Percentiles rank a stretch among this genome's conserved stretches.
phyloP scores from a whole-genome alignment of 2,113 vertebrate genomes.

The Elephantulus edwardii region DNA sequence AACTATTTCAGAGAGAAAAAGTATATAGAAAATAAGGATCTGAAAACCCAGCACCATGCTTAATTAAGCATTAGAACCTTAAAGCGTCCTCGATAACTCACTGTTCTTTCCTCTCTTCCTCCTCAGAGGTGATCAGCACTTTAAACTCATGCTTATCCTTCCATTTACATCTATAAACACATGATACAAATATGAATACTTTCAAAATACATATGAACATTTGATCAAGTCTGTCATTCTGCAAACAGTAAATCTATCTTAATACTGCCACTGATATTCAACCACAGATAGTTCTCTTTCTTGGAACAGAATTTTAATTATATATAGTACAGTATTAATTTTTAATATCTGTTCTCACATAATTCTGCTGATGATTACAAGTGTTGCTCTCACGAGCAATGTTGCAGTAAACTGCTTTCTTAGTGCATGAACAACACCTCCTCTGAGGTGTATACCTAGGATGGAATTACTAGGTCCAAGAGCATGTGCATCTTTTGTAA shows the following conservation, averaged over 20 bases:
- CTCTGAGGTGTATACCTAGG: neutral
- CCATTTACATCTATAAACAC: neutral
- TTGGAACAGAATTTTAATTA: too few species aligned
- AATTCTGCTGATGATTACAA: neutral
- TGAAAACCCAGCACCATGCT: neutral
- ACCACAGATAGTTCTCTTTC: neutral
- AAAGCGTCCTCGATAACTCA: neutral
- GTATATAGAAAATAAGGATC: neutral
- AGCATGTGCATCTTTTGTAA: neutral
- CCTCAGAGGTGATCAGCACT: neutral
- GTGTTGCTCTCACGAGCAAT: neutral
- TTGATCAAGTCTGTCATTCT: neutral
- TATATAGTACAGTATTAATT: neutral
- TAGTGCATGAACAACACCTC: neutral
- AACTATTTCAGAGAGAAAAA: slow-evolving; percentile 20
- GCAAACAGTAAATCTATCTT: neutral
- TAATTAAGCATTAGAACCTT: neutral
- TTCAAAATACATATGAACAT: neutral
- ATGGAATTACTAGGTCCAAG: neutral
- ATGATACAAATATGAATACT: neutral
- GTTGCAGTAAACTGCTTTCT: neutral
- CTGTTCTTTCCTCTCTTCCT: neutral
- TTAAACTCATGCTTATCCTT: neutral
- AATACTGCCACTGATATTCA: neutral
- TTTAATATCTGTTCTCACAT: neutral